A percentile compares a stretch with the other conserved stretches of the same genome.
phyloP scores from a whole-genome alignment of 2,797 vertebrate species.

The Schizopygopsis pylzovi region DNA sequence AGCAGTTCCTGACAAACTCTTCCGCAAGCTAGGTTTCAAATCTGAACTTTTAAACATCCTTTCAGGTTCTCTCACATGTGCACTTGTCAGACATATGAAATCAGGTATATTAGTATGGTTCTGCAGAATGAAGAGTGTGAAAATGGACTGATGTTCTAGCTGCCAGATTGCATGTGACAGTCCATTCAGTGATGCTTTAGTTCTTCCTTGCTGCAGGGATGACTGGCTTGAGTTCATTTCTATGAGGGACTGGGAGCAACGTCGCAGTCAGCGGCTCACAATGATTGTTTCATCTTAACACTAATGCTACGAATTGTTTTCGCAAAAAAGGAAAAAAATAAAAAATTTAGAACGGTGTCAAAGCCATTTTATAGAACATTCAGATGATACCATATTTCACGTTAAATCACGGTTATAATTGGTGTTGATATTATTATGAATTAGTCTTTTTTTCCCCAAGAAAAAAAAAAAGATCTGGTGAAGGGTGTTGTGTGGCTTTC shows the following conservation, averaged over 20 bases:
- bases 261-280: constrained; percentile 62
- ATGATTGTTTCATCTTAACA: constrained; percentile 65
- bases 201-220: constrained; percentile 52
- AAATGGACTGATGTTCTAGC: constrained; percentile 40
- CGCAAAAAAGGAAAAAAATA: constrained; percentile 52
- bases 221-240: constrained; percentile 55
- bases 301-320: constrained; percentile 66
- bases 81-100: constrained; percentile 35
- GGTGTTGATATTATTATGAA: constrained; percentile 65
- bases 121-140: constrained; percentile 30
- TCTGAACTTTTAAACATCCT: constrained; percentile 16
- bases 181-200: constrained; percentile 33
- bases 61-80: constrained; percentile 24
- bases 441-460: constrained; percentile 63
- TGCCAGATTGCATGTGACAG: constrained; percentile 50
- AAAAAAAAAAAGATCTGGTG: constrained; percentile 55
- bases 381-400: constrained; percentile 64
- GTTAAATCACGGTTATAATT: constrained; percentile 66
- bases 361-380: constrained; percentile 68
- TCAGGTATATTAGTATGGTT: constrained; percentile 29
- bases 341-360: constrained; percentile 53
- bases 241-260: constrained; percentile 63
- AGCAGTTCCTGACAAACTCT: constrained; percentile 27
- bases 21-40: constrained; percentile 35
- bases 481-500: constrained; percentile 54